Conservation (phyloP, 2,797 vertebrate species). For the Coendou prehensilis region DNA sequence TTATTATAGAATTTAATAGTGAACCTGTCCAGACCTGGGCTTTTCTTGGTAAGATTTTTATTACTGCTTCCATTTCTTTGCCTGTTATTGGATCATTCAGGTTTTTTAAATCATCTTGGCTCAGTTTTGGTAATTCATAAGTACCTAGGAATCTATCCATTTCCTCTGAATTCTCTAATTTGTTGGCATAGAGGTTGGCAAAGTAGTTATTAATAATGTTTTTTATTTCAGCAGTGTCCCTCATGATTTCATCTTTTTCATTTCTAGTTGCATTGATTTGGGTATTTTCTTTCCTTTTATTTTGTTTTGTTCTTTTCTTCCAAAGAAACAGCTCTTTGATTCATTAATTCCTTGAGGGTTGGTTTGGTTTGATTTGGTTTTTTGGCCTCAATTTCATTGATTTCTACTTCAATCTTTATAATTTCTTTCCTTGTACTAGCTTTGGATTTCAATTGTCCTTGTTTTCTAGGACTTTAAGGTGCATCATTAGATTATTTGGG, state of each 20-base stretch:
- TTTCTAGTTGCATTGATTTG: not conserved
- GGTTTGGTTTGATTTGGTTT: not conserved
- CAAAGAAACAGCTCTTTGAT: not conserved
- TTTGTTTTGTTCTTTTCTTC: too few relatives aligned
- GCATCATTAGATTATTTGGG: too few relatives aligned
- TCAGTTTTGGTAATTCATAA: not conserved
- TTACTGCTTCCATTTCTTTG: not conserved
- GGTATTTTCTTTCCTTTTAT: too few relatives aligned
- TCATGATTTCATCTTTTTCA: not conserved
- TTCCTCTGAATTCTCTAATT: not conserved
- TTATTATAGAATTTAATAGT: not conserved
- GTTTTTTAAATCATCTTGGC: not conserved
- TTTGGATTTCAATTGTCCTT: too few relatives aligned
- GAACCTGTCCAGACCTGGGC: not conserved
- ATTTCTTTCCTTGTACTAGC: too few relatives aligned
- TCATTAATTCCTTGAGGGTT: not conserved
- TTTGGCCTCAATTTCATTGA: not conserved
- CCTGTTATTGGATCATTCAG: not conserved
- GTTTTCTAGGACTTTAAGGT: too few relatives aligned
- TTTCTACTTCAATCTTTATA: too few relatives aligned
- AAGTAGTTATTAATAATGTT: not conserved
- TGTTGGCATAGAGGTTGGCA: not conserved
- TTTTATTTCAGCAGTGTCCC: not conserved
- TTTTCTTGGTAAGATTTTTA: not conserved
- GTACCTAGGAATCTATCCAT: not conserved